Evolutionary conservation across 1,140 invertebrate species (phyloP).

Genomic region (Halesus radiatus): DNA sequence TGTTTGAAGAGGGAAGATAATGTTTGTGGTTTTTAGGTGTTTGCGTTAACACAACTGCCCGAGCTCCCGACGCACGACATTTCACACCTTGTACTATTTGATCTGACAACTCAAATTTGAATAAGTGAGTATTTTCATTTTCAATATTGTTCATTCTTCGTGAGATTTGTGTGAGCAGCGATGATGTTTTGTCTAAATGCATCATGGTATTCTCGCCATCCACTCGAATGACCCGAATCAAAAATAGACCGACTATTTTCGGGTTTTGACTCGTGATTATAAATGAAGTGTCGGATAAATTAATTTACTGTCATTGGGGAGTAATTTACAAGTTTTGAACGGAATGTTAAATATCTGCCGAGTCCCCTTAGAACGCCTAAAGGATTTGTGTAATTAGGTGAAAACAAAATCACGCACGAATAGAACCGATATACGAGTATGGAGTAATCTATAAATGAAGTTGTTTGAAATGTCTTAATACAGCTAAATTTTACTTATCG

Average conservation of each 20-base stretch:
- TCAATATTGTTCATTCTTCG: not conserved
- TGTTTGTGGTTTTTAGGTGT: constrained; percentile 36
- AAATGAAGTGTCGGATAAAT: constrained; percentile 26
- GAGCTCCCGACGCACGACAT: constrained; percentile 39
- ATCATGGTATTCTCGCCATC: constrained; percentile 19
- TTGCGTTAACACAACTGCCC: constrained; percentile 41
- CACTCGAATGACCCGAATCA: constrained; percentile 27
- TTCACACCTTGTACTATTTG: constrained; percentile 52
- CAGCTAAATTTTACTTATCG: too few relatives aligned
- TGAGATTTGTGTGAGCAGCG: not conserved
- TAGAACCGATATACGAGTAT: too few relatives aligned
- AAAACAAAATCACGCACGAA: too few relatives aligned
- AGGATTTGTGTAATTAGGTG: too few relatives aligned
- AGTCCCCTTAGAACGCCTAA: too few relatives aligned
- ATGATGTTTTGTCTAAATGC: constrained; percentile 32
- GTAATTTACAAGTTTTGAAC: too few relatives aligned
- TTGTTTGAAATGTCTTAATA: too few relatives aligned
- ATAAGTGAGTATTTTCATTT: constrained; percentile 29
- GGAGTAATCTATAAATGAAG: too few relatives aligned
- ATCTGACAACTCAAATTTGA: constrained; percentile 29
- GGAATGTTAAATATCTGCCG: too few relatives aligned
- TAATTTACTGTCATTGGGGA: constrained; percentile 26
- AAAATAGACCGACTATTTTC: constrained; percentile 28
- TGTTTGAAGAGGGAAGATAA: not conserved
- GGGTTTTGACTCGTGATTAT: constrained; percentile 24